These are phyloP conservation scores for Nilaparvata lugens DNA, from an alignment of 1,140 invertebrate genomes.

Conservation along the genomic window DNA sequence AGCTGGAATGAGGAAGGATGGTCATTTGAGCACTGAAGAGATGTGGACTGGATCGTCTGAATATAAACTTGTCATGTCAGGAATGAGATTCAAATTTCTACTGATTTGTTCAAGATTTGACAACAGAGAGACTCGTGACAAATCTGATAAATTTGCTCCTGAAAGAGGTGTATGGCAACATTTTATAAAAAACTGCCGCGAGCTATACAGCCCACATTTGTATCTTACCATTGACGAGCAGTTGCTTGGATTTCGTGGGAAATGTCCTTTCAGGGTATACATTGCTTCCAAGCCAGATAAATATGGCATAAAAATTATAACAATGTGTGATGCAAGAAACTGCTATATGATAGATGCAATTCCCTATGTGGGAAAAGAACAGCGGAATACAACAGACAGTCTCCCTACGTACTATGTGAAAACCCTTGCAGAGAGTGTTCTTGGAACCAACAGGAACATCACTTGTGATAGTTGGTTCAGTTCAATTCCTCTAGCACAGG, in stretches of 20 bases:
- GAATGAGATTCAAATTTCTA: constrained; percentile 30
- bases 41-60: neutral
- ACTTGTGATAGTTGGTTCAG: neutral
- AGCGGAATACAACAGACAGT: neutral
- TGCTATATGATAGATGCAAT: constrained; percentile 30
- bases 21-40: neutral
- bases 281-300: constrained; percentile 34
- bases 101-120: constrained; percentile 31
- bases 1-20: neutral
- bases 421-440: neutral
- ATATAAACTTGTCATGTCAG: constrained; percentile 25
- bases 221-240: constrained; percentile 33
- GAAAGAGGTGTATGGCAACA: constrained; percentile 22
- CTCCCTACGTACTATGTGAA: neutral
- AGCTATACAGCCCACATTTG: constrained; percentile 20
- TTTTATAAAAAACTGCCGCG: constrained; percentile 23
- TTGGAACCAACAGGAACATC: neutral
- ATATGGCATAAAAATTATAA: constrained; percentile 35
- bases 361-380: constrained; percentile 16
- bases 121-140: constrained; percentile 22
- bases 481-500: neutral
- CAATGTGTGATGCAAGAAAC: constrained; percentile 29
- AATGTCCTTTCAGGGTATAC: constrained; percentile 33
- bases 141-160: constrained; percentile 21
- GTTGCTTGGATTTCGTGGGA: constrained; percentile 30